A percentile compares a stretch with the other conserved stretches of the same genome.
Conservation (phyloP, 2,797 vertebrate species). For the Mustela erminea region DNA sequence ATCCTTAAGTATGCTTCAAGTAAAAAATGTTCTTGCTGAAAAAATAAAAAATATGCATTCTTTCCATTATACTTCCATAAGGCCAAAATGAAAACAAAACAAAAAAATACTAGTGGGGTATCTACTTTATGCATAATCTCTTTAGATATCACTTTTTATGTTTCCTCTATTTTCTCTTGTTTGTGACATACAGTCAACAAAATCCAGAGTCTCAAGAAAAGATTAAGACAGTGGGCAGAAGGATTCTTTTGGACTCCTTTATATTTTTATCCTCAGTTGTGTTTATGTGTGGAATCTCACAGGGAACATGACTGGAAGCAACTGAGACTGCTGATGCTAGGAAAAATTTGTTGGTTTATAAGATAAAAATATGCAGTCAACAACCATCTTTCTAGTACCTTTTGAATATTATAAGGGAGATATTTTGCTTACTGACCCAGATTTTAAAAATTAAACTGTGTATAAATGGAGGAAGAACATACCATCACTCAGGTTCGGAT, state of each 20-base stretch:
- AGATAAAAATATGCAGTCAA: neutral
- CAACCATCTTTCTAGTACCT: neutral
- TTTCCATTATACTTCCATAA: neutral
- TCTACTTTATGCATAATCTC: neutral
- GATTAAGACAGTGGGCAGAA: neutral
- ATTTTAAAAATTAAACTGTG: neutral
- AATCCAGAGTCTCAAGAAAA: neutral
- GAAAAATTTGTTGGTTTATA: neutral
- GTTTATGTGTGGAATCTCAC: neutral
- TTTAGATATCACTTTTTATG: neutral
- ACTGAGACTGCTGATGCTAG: neutral
- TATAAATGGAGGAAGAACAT: neutral
- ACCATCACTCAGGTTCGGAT: neutral
- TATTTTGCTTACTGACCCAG: neutral
- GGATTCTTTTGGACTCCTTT: neutral
- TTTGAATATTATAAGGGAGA: neutral
- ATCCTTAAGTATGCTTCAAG: neutral
- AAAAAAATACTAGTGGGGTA: neutral
- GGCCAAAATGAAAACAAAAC: neutral
- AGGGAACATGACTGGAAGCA: neutral
- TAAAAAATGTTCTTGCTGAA: neutral
- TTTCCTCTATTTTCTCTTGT: slow-evolving; percentile 6
- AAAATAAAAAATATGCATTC: neutral
- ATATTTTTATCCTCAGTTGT: neutral
- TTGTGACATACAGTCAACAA: neutral